phyloP scores from a whole-genome alignment of 2,888 invertebrate genomes.

The Philhelius pedissequus region DNA sequence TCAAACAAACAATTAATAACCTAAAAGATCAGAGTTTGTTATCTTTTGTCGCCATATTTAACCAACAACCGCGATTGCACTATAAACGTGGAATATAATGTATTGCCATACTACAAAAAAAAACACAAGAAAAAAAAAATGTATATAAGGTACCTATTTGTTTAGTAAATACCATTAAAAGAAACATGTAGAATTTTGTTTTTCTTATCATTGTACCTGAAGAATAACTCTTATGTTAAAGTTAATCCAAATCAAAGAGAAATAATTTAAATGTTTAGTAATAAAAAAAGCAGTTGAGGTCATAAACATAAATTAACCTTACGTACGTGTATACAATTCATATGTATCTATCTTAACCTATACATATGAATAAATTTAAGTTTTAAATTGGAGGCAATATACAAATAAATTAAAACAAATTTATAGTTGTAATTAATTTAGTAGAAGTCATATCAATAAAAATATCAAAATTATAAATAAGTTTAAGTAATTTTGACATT shows the following conservation, averaged over 20 bases:
- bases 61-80: conserved; percentile 49
- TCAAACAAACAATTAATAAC: conserved; percentile 58
- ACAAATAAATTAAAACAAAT: background rate
- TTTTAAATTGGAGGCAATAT: conserved; percentile 5
- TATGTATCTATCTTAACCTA: background rate
- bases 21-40: conserved; percentile 63
- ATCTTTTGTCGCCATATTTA: conserved; percentile 48
- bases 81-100: background rate
- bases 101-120: conserved; percentile 8
- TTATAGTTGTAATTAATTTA: background rate
- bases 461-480: background rate
- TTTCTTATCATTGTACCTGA: background rate
- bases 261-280: conserved; percentile 6
- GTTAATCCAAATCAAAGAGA: background rate
- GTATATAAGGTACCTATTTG: background rate
- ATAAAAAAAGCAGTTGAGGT: background rate
- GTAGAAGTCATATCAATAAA: background rate
- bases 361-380: background rate
- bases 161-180: background rate
- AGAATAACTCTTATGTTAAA: background rate
- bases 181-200: background rate
- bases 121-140: conserved; percentile 10
- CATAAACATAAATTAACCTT: background rate
- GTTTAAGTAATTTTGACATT: conserved; percentile 35
- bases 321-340: too few species aligned